These are phyloP conservation scores for Drosophila tripunctata DNA, from an alignment of 2,888 invertebrate species.

Conservation along the genomic window DNA sequence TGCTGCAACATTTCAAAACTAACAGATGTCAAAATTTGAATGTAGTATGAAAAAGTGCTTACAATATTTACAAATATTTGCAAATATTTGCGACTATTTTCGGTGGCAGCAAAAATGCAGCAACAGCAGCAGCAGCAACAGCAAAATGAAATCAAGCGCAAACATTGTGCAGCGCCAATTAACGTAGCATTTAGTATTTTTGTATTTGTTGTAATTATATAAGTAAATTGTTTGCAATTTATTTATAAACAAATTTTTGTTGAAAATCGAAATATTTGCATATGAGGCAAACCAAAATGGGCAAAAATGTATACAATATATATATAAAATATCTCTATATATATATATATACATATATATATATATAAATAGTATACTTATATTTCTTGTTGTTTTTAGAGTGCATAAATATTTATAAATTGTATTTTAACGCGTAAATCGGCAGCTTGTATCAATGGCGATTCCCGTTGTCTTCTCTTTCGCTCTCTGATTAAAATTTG, in stretches of 20 bases:
- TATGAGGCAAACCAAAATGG: slow-evolving; percentile 9
- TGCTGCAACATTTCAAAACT: slow-evolving; percentile 23
- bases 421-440: slow-evolving; percentile 50
- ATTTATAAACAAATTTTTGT: neutral
- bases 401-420: slow-evolving; percentile 43
- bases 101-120: neutral
- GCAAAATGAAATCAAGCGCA: slow-evolving; percentile 55
- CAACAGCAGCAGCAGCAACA: slow-evolving; percentile 11
- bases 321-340: slow-evolving; percentile 1
- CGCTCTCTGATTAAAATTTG: slow-evolving; percentile 36
- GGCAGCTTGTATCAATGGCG: slow-evolving; percentile 41
- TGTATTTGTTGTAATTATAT: slow-evolving; percentile 16
- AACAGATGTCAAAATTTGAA: no score
- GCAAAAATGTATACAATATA: neutral
- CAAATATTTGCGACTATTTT: neutral
- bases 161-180: slow-evolving; percentile 54
- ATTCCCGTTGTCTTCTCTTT: slow-evolving; percentile 41
- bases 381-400: slow-evolving; percentile 6
- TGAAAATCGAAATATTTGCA: neutral
- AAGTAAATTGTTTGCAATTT: slow-evolving; percentile 3
- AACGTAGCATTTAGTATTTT: slow-evolving; percentile 54
- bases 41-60: no score
- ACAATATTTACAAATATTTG: no score
- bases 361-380: neutral
- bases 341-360: neutral